Evolutionary conservation across 2,797 vertebrate genomes (phyloP).

Genomic region (Acanthornis magna): DNA sequence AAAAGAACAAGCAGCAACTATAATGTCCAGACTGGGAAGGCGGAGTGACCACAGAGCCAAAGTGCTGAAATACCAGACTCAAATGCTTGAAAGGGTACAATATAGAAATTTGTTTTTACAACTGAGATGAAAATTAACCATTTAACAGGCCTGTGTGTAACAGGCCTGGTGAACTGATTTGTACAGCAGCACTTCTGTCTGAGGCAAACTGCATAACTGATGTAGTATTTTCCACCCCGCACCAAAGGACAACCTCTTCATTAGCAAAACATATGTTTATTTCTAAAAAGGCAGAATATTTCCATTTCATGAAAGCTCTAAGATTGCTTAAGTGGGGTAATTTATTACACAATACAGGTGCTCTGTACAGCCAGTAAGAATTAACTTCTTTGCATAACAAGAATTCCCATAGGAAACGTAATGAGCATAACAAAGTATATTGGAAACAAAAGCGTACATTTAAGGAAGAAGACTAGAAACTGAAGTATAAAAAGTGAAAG

Average conservation of each 20-base stretch:
- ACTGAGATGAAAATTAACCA: not conserved
- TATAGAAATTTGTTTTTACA: not conserved
- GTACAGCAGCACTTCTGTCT: not conserved
- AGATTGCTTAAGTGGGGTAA: not conserved
- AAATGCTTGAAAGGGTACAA: not conserved
- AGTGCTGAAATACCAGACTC: not conserved
- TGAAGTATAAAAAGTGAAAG: not conserved
- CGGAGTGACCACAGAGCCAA: not conserved
- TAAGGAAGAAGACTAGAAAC: not conserved
- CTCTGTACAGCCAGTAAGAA: not conserved
- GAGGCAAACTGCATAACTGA: not conserved
- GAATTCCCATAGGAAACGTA: not conserved
- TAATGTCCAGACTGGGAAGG: not conserved
- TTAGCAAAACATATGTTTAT: not conserved
- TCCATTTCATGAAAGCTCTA: not conserved
- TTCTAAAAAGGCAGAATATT: not conserved
- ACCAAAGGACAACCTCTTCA: not conserved
- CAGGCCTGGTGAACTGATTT: not conserved
- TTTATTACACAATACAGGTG: slow-evolving; percentile 5
- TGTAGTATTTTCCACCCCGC: not conserved
- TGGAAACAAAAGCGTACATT: not conserved
- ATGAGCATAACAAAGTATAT: not conserved
- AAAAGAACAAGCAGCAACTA: not conserved
- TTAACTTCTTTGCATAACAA: slow-evolving; percentile 18
- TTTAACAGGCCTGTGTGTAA: not conserved